Base-by-base conservation (phyloP, 2,113 vertebrate species). In the Phyllopteryx taeniolatus region DNA sequence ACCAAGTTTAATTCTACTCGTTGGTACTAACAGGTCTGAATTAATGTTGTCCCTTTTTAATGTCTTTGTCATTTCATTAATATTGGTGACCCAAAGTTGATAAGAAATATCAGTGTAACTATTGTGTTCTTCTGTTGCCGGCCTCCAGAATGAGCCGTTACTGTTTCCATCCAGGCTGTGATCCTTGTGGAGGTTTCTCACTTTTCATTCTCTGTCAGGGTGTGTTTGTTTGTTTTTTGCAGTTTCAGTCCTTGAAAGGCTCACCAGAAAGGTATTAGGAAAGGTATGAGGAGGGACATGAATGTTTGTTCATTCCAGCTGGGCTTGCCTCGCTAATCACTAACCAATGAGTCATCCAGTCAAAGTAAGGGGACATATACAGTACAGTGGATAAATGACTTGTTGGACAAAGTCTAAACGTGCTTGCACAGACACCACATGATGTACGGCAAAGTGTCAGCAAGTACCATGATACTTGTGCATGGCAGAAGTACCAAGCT, bases 281-380 rank as follows among this genome's bases (percentile, higher is more conserved):
- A 61, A 61, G 59, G 59, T 61, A 61, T 61, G 44, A 31, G 64
- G 67, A 70, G 67, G 70, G 56, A 74, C 51, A 74, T 76, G 68
- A 79, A 77, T 76, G 75, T 71, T 61, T 71, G 49, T n/a, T 83
- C 67, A 75, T 85, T 56, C 61, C 66, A 77, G 64, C 62, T 53
- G 72, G 63, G 73, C 79, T 68, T 76, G 71, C 66, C 68, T 79
- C 33, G 53, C 75, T 53, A 78, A 86, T 85, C 68, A 81, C 81
- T 82, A 85, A 86, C 79, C 77, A 74, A 67, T 86, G 81, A 88
- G 76, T 88, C 86, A 87, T 59, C 54, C 8, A 22, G 19, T n/a
- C 66, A 67, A 14, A 74, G 67, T 51, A 39, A 68, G 53, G 62
- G 71, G 59, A 66, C 71, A 73, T 49, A 49, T 79, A 78, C 65